Evolutionary conservation across 2,888 invertebrate genomes (phyloP).

Genomic region (Acleris cristana): DNA sequence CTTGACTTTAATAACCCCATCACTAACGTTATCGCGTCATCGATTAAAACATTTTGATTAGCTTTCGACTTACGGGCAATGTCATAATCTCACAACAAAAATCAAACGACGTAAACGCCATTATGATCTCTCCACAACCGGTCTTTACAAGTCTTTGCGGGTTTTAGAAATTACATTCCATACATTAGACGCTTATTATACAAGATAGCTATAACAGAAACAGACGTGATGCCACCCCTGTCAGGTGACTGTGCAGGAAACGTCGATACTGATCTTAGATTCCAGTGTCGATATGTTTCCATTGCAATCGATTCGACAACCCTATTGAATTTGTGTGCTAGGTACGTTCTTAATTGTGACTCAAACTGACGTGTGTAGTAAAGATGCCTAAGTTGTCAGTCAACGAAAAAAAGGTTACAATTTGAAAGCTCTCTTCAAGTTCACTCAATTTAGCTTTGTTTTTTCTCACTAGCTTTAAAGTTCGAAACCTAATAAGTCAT

Average conservation of each 20-base stretch:
- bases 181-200: constrained; percentile 74
- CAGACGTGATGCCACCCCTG: constrained; percentile 80
- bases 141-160: constrained; percentile 63
- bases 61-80: constrained; percentile 82
- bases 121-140: constrained; percentile 62
- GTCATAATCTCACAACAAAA: constrained; percentile 72
- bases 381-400: constrained; percentile 58
- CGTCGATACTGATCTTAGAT: constrained; percentile 78
- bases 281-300: constrained; percentile 73
- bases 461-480: constrained; percentile 5
- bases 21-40: constrained; percentile 79
- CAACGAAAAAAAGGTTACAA: constrained; percentile 42
- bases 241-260: constrained; percentile 81
- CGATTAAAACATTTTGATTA: constrained; percentile 84
- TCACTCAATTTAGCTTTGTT: neutral
- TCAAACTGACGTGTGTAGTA: constrained; percentile 76
- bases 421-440: constrained; percentile 7
- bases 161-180: constrained; percentile 79
- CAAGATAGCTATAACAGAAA: constrained; percentile 76
- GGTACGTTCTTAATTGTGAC: constrained; percentile 82
- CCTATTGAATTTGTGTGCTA: constrained; percentile 78
- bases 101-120: constrained; percentile 73
- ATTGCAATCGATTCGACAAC: constrained; percentile 67
- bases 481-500: constrained; percentile 33
- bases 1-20: constrained; percentile 51